Conservation (phyloP, 2,113 vertebrate species). For the Poeciliopsis prolifica region DNA sequence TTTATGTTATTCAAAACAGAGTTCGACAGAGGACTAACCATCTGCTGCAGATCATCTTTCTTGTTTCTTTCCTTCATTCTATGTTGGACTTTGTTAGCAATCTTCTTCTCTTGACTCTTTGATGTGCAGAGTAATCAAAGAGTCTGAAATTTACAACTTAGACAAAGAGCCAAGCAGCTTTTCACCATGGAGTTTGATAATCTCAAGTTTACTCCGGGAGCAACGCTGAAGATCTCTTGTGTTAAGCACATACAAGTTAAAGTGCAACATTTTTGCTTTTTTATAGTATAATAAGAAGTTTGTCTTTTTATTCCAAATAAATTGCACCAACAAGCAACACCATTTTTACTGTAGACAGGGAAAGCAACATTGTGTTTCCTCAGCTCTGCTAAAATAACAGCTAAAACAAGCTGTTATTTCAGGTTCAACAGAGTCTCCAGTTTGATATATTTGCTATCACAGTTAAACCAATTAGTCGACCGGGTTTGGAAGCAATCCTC, state of each 20-base stretch:
- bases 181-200: constrained; percentile 79
- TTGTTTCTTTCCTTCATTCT: neutral
- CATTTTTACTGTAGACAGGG: neutral
- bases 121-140: constrained; percentile 1
- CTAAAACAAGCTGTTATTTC: no score
- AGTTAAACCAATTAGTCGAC: neutral
- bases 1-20: neutral
- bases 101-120: neutral
- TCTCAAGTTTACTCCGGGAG: constrained; percentile 76
- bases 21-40: neutral
- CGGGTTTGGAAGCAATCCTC: neutral
- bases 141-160: neutral
- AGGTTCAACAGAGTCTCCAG: neutral
- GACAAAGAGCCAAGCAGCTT: constrained; percentile 68
- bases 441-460: neutral
- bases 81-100: neutral
- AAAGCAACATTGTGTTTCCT: neutral
- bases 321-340: neutral
- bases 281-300: neutral
- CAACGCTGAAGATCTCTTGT: neutral
- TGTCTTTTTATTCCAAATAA: neutral
- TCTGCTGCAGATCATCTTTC: neutral
- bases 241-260: neutral
- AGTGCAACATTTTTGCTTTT: neutral
- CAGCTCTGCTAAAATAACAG: neutral